A percentile compares a stretch with the other conserved stretches of the same genome.
phyloP scores from a whole-genome alignment of 2,113 vertebrate genomes.

The Mustela lutreola region DNA sequence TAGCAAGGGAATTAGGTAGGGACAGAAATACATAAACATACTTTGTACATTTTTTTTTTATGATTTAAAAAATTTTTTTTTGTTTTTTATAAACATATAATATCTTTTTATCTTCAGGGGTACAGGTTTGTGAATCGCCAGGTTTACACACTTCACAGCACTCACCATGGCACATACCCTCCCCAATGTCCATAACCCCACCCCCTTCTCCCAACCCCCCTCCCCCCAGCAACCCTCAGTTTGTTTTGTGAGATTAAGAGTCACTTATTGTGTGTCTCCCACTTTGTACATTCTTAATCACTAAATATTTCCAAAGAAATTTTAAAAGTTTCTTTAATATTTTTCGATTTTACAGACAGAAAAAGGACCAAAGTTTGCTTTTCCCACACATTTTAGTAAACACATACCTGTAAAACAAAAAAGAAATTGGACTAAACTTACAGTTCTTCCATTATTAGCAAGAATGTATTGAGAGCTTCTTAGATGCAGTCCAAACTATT shows the following conservation, averaged over 20 bases:
- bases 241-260: no score
- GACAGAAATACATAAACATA: not conserved
- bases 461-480: conserved; percentile 13
- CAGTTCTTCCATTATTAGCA: conserved; percentile 56
- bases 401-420: not conserved
- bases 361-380: not conserved
- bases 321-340: not conserved
- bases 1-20: not conserved
- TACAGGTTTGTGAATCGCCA: no score
- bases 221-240: no score
- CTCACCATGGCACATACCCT: no score
- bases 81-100: no score
- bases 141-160: no score
- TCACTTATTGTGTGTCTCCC: no score
- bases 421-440: not conserved
- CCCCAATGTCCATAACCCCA: no score
- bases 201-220: no score
- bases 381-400: not conserved
- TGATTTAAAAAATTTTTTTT: no score
- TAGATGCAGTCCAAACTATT: not conserved
- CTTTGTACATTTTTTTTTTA: not conserved
- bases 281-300: not conserved
- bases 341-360: conserved; percentile 29
- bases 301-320: conserved; percentile 29
- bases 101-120: no score